Percentiles rank a stretch among this genome's conserved stretches.
phyloP scores from a whole-genome alignment of 2,113 vertebrate species.

The Notothenia rossii region DNA sequence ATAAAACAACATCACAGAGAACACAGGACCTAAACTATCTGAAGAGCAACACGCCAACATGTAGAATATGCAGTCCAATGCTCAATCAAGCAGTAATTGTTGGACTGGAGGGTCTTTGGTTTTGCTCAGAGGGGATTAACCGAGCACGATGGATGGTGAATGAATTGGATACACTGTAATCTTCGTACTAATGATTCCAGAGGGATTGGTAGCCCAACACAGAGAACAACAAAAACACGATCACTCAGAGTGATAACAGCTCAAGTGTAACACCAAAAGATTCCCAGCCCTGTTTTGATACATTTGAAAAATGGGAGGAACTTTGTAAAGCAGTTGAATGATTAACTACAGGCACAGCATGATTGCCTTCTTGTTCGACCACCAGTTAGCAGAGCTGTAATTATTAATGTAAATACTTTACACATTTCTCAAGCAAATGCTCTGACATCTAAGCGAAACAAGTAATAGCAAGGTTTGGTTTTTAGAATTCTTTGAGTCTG shows the following conservation, averaged over 20 bases:
- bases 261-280: not conserved
- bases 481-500: not conserved
- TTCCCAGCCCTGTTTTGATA: not conserved
- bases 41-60: not conserved
- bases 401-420: not conserved
- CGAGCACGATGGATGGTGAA: not conserved
- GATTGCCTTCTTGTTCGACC: not conserved
- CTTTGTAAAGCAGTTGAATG: conserved; percentile 48
- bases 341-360: conserved; percentile 52
- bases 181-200: conserved; percentile 12
- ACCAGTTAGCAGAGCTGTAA: not conserved
- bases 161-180: conserved; percentile 31
- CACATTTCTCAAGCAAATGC: not conserved
- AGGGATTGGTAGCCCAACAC: conserved; percentile 22
- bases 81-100: not conserved
- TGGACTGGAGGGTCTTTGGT: conserved; percentile 11
- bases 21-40: not conserved
- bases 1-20: not conserved
- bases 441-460: not conserved
- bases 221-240: conserved; percentile 8
- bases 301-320: conserved; percentile 61
- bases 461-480: not conserved
- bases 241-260: conserved; percentile 8
- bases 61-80: not conserved
- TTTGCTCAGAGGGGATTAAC: conserved; percentile 14